Base-by-base conservation (phyloP, 2,113 vertebrate species). In the Acrocephalus kingi region DNA sequence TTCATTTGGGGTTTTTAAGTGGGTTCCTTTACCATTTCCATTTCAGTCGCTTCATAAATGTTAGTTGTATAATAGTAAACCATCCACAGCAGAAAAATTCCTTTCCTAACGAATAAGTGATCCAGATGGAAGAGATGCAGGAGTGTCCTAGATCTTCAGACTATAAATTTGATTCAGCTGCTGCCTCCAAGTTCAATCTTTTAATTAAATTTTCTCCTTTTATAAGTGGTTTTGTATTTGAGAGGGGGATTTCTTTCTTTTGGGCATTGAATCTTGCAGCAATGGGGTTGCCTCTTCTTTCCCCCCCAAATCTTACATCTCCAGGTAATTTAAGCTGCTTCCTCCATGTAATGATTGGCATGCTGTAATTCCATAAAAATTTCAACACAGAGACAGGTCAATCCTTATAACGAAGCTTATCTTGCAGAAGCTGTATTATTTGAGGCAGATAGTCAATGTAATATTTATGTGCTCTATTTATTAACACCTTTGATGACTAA, bases 171-270 rank as follows among this genome's bases (percentile, higher is more conserved):
- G 51, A 88, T 56, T 80, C 69, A 95, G 28, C 48, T 90, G 75
- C 91, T 96, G 71, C 55, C 82, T 88, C 51, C 61, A 96, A 95
- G 24, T 49, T 31, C 83, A 84, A 79, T 66, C 58, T 92, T 90
- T 81, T 58, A 84, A 88, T 79, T 93, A 93, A 83, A 30, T 61
- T 89, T 90, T 55, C 62, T 95, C 67, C 55, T 68, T 77, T 84
- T 90, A n/a, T 24, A 72, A 84, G 25, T 55, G 35, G 6, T 48
- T 69, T 62, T 62, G 21, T 31, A 11, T 11, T 74, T 39, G 46
- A 19, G 31, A 4, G 11, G 46, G 46, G 4, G 7, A 24, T 19
- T 23, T 28, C 4, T 33, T 21, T 58, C 11, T 31, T 63, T 63
- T 37, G 46, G n/a, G 13, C 16, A 39, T 46, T 10, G 24, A 46